phyloP scores from a whole-genome alignment of 2,113 vertebrate species.

The Rhynchomys soricoides region DNA sequence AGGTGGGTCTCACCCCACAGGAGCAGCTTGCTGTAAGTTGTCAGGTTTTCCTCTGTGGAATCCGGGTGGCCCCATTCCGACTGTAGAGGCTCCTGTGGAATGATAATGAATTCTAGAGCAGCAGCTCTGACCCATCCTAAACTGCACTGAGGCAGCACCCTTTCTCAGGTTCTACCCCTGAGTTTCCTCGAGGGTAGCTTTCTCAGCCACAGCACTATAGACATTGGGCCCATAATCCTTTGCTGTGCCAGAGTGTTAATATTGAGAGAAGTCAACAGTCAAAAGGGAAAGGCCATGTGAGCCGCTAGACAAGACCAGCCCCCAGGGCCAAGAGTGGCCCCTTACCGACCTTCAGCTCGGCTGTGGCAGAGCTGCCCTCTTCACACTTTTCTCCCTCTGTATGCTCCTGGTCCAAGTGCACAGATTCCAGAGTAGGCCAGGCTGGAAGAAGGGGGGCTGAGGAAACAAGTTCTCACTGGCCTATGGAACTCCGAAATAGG shows the following conservation, averaged over 20 bases:
- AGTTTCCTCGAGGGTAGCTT: too few species aligned
- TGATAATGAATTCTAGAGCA: background rate
- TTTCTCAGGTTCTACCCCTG: background rate
- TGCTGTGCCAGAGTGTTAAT: background rate
- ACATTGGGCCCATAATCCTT: background rate
- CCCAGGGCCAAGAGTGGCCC: background rate
- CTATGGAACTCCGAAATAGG: background rate
- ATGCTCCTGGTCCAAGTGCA: background rate
- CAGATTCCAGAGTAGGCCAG: constrained; percentile 24
- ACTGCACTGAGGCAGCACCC: background rate
- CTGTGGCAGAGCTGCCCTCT: background rate
- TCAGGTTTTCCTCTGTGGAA: constrained; percentile 21
- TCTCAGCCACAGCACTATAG: fast-evolving
- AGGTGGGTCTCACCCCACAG: constrained; percentile 22
- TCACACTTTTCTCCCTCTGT: background rate
- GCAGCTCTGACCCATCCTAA: background rate
- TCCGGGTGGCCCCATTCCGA: constrained; percentile 6
- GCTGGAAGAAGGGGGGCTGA: constrained; percentile 12
- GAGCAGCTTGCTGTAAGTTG: constrained; percentile 50
- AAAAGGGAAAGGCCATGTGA: background rate
- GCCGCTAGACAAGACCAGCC: background rate
- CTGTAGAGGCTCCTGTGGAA: background rate
- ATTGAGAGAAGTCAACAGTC: background rate
- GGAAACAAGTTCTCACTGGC: background rate
- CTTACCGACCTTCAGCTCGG: background rate